Base-by-base conservation (phyloP, 2,888 invertebrate species). In the Caenorhabditis japonica region DNA sequence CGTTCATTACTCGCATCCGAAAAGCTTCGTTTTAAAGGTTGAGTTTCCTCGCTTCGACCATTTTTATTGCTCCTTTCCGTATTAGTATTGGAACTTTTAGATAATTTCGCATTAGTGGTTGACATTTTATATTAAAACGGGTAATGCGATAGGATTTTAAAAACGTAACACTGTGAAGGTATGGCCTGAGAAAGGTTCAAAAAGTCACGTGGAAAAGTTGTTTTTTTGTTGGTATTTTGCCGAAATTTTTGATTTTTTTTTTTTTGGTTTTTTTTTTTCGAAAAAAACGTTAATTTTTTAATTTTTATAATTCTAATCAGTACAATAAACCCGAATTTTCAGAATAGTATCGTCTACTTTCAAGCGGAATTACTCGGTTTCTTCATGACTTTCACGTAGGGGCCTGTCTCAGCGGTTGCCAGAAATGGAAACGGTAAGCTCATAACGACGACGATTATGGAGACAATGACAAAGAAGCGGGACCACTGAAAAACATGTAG, bases 401-500 rank as follows among this genome's bases (percentile, higher is more conserved):
- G 58, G 3, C 53, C 70, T 4, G 70, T 49, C 19, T 60, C 55
- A 3, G 55, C 61, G 8, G 55, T 47, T 4, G 61, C 51, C 23
- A 70, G 10, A 27, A 70, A 70, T 21, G 49, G 55, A 15, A 70
- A 70, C 4, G 70, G 70, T 0, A 33, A 43, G 33, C 61, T 70
- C 13, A 49, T 49, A 15, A 44, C 17, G 4, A 70, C 17, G 12
- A 55, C 49, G 17, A 52, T 17, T 1, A 43, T 10, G 10, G 61
- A 4, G 8, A 61, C 38, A 5, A 55, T 53, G 0, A 47, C 7
- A 44, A 70, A 70, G 3, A 70, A 41, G 3, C 13, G 60, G 13
- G 70, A 70, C 70, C 70, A 70, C 61, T 61, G 56, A 41, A 69
- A 52, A 19, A 30, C 5, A 30, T 30, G 7, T n/a, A n/a, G n/a